These are phyloP conservation scores for Orbicella faveolata DNA, from an alignment of 64 coral and sea anemone species.

Conservation along the genomic window DNA sequence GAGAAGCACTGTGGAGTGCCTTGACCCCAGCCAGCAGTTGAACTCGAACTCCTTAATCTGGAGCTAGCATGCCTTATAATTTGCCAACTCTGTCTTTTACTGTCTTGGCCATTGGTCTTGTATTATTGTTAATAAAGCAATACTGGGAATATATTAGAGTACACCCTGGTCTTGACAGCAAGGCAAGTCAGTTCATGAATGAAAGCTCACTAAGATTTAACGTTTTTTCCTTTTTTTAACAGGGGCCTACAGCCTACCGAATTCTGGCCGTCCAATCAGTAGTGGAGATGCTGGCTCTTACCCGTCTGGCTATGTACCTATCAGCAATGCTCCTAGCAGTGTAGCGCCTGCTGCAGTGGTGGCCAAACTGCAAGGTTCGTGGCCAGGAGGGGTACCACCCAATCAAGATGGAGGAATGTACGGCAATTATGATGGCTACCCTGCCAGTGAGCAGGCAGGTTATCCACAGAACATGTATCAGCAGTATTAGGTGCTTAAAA, in stretches of 20 bases:
- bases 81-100: no score
- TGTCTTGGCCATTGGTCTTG: no score
- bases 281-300: conserved; percentile 63
- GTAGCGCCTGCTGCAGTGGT: conserved; percentile 74
- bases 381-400: conserved; percentile 77
- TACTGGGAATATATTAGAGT: no score
- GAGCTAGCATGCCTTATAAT: no score
- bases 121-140: no score
- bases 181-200: no score
- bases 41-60: no score
- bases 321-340: conserved; percentile 69
- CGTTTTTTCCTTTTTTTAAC: neutral
- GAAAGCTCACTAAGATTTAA: neutral
- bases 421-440: conserved; percentile 84
- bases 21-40: no score
- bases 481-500: conserved; percentile 64
- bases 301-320: conserved; percentile 78
- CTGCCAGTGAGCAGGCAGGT: conserved; percentile 57
- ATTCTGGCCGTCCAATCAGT: conserved; percentile 70
- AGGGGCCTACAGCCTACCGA: conserved; percentile 84
- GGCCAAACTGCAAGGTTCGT: conserved; percentile 72
- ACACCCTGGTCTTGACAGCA: no score
- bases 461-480: conserved; percentile 94
- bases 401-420: conserved; percentile 85
- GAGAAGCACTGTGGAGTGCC: no score